A percentile compares a stretch with the other conserved stretches of the same genome.
Conservation (phyloP, 2,113 vertebrate species). For the Epinephelus cyanopodus region DNA sequence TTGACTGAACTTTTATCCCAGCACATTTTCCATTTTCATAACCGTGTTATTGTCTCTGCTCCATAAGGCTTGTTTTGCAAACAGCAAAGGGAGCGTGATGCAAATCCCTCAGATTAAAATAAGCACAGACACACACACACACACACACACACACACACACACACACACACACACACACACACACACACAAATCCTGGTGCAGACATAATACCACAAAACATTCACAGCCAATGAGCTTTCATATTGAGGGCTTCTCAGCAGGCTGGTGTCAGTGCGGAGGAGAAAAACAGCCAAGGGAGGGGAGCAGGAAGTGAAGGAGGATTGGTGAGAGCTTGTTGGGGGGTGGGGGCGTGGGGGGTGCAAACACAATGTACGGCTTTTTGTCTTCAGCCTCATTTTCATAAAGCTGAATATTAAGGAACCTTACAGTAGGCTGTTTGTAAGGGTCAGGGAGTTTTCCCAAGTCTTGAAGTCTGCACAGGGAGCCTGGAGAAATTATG, state of each 20-base stretch:
- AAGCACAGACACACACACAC: conserved; percentile 32
- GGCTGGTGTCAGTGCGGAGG: conserved; percentile 35
- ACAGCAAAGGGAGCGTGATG: conserved; percentile 44
- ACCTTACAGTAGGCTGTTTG: conserved; percentile 36
- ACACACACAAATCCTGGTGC: conserved; percentile 59
- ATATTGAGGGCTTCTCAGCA: conserved; percentile 47
- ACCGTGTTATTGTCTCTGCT: conserved; percentile 30
- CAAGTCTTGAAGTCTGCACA: conserved; percentile 43
- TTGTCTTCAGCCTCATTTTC: conserved; percentile 76
- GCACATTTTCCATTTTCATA: conserved; percentile 40
- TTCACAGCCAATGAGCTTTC: conserved; percentile 58
- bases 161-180: conserved; percentile 37
- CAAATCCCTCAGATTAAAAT: conserved; percentile 69
- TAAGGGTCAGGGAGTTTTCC: conserved; percentile 34
- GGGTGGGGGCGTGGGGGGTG: background rate
- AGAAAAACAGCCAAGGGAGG: conserved; percentile 43
- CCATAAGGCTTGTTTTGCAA: conserved; percentile 52
- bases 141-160: conserved; percentile 45
- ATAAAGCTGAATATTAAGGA: conserved; percentile 81
- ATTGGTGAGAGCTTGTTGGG: background rate
- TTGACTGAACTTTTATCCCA: conserved; percentile 6
- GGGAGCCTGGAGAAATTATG: conserved; percentile 31
- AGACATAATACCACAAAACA: conserved; percentile 66
- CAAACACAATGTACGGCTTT: conserved; percentile 66
- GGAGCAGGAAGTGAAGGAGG: conserved; percentile 8